phyloP scores from a whole-genome alignment of 2,113 vertebrate genomes.

The Puntigrus tetrazona region DNA sequence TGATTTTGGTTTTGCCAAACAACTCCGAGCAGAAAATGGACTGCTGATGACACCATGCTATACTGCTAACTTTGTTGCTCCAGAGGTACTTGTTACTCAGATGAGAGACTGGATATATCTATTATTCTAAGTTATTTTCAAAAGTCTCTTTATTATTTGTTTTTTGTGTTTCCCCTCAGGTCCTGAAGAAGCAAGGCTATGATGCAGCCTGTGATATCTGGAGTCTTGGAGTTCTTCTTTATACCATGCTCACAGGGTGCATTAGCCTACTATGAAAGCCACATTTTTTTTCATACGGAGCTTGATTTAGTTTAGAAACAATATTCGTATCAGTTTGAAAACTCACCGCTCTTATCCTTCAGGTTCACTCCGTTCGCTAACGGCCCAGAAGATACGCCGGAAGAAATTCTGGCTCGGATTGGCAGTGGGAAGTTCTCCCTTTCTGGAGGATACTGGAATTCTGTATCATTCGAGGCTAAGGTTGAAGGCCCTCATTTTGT shows the following conservation, averaged over 20 bases:
- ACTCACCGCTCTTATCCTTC: background rate
- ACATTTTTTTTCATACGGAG: background rate
- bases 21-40: conserved; percentile 85
- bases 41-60: conserved; percentile 87
- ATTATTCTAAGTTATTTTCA: conserved; percentile 40
- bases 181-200: conserved; percentile 87
- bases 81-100: conserved; percentile 77
- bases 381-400: conserved; percentile 84
- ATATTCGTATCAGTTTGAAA: background rate
- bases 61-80: conserved; percentile 88
- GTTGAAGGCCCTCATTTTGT: background rate
- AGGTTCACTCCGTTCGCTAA: conserved; percentile 87
- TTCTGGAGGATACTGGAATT: conserved; percentile 86
- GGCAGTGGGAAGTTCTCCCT: conserved; percentile 85
- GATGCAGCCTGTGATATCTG: conserved; percentile 90
- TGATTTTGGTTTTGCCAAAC: conserved; percentile 89
- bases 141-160: background rate
- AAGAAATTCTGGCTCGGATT: conserved; percentile 83
- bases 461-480: conserved; percentile 80
- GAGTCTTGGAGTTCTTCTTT: conserved; percentile 88
- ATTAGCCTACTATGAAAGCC: background rate
- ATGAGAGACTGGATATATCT: background rate
- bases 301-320: background rate
- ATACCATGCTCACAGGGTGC: conserved; percentile 86
- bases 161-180: conserved; percentile 66